A percentile compares a stretch with the other conserved stretches of the same genome.
Evolutionary conservation across 2,113 vertebrate species (phyloP).

Genomic region (Gallinago paraguaiae): DNA sequence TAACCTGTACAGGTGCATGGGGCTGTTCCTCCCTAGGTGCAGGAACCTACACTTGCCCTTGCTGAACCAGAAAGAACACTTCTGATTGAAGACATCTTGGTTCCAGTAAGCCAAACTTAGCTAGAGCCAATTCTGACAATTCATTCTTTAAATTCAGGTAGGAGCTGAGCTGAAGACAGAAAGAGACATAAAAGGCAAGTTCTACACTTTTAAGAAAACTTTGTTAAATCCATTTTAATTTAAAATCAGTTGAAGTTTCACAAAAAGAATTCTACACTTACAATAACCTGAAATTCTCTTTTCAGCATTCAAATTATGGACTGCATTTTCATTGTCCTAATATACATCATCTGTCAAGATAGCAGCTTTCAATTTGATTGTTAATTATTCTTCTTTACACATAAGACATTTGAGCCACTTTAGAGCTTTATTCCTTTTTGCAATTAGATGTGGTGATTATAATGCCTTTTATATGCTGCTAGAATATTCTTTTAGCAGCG

Average conservation of each 20-base stretch:
- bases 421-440: conserved; percentile 41
- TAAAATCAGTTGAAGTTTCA: neutral
- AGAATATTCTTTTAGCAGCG: conserved; percentile 29
- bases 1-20: too few species aligned
- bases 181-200: neutral
- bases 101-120: neutral
- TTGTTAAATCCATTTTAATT: neutral
- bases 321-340: conserved; percentile 20
- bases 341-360: conserved; percentile 3
- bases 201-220: neutral
- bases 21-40: neutral
- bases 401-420: conserved; percentile 28
- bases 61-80: neutral
- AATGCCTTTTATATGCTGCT: conserved; percentile 27
- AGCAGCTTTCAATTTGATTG: conserved; percentile 38
- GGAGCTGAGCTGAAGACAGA: neutral
- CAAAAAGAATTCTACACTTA: neutral
- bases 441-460: conserved; percentile 41
- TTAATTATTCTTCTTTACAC: conserved; percentile 46
- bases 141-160: neutral
- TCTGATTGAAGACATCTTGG: neutral
- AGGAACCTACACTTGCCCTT: neutral
- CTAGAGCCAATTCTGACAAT: neutral
- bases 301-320: neutral
- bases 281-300: neutral